Evolutionary conservation across 2,113 vertebrate species (phyloP).

Genomic region (Heterotilapia buettikoferi): DNA sequence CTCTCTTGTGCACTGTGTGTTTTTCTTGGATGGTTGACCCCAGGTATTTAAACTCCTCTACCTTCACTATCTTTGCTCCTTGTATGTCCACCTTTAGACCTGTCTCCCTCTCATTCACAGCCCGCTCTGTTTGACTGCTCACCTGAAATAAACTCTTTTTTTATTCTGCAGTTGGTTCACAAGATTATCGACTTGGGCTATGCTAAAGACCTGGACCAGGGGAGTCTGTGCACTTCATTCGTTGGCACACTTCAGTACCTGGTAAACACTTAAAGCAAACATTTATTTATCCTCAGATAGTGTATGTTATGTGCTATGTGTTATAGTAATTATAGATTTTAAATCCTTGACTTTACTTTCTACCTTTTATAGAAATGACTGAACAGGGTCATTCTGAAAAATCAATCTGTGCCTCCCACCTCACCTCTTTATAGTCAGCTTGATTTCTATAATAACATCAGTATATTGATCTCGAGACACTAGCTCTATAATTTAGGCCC

Average conservation of each 20-base stretch:
- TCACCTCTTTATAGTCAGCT: neutral
- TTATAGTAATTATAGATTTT: neutral
- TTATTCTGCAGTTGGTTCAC: constrained; percentile 76
- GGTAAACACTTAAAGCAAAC: constrained; percentile 67
- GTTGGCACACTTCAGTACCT: constrained; percentile 96
- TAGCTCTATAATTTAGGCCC: neutral
- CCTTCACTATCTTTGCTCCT: neutral
- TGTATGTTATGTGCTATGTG: fast-evolving
- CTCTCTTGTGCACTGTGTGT: neutral
- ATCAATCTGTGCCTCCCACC: neutral
- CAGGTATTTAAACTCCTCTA: neutral
- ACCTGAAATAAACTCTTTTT: neutral
- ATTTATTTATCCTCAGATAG: neutral
- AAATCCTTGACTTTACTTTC: neutral
- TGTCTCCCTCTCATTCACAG: neutral
- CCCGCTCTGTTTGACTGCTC: neutral
- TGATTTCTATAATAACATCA: neutral
- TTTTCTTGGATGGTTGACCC: neutral
- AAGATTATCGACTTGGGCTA: constrained; percentile 99
- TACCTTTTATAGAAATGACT: neutral
- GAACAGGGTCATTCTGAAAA: neutral
- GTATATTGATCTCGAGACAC: neutral
- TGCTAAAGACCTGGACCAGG: constrained; percentile 97
- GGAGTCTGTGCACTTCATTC: constrained; percentile 96
- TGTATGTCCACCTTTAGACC: neutral